Evolutionary conservation across 2,888 invertebrate genomes (phyloP), one percentile per base, ranked within the genome.

Genomic region (Ptychoptera contaminata): DNA sequence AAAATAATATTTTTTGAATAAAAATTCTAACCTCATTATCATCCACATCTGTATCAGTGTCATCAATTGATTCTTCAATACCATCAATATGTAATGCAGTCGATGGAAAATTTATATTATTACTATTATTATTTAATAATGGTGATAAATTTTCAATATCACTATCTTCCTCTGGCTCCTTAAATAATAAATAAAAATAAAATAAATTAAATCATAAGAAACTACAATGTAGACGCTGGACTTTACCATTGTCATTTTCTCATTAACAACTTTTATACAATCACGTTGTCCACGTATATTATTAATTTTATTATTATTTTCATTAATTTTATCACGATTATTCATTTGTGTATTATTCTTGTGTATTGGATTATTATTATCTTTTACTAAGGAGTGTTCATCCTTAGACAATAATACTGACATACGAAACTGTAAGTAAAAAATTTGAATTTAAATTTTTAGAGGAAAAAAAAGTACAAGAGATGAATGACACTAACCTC

Each of bases 121-220:
- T 41, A 29, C 23, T 38, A 31, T 43, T 43, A 55, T 37, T 59
- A 59, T 46, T 45, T 0, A 87, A 68, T 31, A 87, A 64, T 14
- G 87, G 87, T 14, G 86, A 86, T 44, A 85, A 63, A 53, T 86
- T 78, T 64, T 87, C 87, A 41, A 80, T 79, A 61, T 87, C 86
- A 58, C 86, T 86, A 58, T 86, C 85, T 52, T 82, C 82, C 56
- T 81, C 84, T 40, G 31, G 12, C 11, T 43, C 9, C 38, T 16
- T 8, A 8, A 15, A 10, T 39, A n/a, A 16, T 2, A 15, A 38
- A 38, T 10, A 8, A 40, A 39, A 38, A 43, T 35, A 46, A 43
- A 37, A 36, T 10, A 15, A 36, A 8, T 30, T 14, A 46, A 41
- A 42, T 47, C 30, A 30, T 8, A 30, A 8, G 9, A 8, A 8